These are phyloP conservation scores for Chiroxiphia lanceolata DNA, from an alignment of 2,797 vertebrate species.

Conservation along the genomic window DNA sequence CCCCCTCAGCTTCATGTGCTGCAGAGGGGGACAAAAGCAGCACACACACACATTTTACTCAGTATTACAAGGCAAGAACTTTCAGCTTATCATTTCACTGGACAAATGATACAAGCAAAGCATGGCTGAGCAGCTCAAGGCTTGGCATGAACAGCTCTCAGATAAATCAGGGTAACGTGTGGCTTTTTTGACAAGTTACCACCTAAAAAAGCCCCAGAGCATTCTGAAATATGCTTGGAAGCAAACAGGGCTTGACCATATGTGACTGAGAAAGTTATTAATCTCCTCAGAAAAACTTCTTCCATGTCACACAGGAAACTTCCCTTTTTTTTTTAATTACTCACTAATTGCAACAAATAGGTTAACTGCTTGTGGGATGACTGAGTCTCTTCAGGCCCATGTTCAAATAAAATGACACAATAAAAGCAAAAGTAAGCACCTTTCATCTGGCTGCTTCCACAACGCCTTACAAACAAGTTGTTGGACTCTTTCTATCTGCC, in stretches of 20 bases:
- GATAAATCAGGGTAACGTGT: conserved; percentile 60
- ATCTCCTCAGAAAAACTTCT: conserved; percentile 46
- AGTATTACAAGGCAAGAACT: conserved; percentile 1
- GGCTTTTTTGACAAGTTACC: conserved; percentile 57
- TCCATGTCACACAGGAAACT: not conserved
- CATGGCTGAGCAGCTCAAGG: conserved; percentile 42
- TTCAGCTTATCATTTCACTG: conserved; percentile 39
- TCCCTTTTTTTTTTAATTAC: not conserved
- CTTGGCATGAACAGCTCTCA: not conserved
- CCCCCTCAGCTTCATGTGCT: not conserved
- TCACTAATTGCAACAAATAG: not conserved
- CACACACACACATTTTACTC: accelerated
- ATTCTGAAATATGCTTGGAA: conserved; percentile 44
- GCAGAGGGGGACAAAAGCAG: not conserved
- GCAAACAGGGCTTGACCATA: conserved; percentile 41
- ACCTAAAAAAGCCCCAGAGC: conserved; percentile 32
- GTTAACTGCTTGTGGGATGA: not conserved
- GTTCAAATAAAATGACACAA: not conserved
- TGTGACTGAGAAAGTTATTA: conserved; percentile 45
- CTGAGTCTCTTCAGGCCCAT: not conserved
- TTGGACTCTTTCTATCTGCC: not conserved
- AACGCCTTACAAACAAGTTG: not conserved
- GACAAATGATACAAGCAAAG: conserved; percentile 62
- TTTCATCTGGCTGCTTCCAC: not conserved
- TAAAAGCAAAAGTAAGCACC: not conserved